Evolutionary conservation across 2,797 vertebrate species (phyloP).

Genomic region (Percopsis omiscomaycus): DNA sequence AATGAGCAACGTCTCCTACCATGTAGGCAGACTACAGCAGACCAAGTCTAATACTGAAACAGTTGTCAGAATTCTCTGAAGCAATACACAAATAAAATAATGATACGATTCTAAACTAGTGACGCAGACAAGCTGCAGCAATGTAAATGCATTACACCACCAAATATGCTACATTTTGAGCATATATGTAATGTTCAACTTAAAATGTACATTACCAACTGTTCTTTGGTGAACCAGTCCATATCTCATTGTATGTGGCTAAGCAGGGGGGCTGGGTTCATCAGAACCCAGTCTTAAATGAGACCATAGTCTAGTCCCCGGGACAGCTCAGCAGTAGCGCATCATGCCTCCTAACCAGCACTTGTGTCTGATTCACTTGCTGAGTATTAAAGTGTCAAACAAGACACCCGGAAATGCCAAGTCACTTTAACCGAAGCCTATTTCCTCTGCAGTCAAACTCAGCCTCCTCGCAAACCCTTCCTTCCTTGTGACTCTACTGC

Average conservation of each 20-base stretch:
- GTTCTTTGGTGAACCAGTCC: conserved; percentile 75
- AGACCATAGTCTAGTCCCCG: conserved; percentile 35
- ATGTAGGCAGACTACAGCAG: conserved; percentile 11
- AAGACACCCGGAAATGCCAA: conserved; percentile 83
- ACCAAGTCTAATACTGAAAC: conserved; percentile 11
- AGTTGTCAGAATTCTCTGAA: conserved; percentile 4
- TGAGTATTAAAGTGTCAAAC: conserved; percentile 49
- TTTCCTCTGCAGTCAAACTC: conserved; percentile 74
- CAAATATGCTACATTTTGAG: neutral
- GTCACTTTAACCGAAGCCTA: conserved; percentile 76
- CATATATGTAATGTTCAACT: too few species aligned
- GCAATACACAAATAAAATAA: neutral
- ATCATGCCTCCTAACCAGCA: conserved; percentile 34
- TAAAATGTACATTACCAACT: conserved; percentile 75
- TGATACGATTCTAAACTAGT: neutral
- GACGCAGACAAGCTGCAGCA: conserved; percentile 1
- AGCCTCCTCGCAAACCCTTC: conserved; percentile 59
- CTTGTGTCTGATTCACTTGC: conserved; percentile 34
- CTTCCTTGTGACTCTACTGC: conserved; percentile 60
- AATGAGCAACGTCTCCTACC: conserved; percentile 2
- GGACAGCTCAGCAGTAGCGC: conserved; percentile 53
- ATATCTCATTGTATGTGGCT: conserved; percentile 77
- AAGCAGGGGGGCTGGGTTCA: conserved; percentile 63
- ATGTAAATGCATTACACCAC: neutral
- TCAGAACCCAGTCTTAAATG: conserved; percentile 68